Base-by-base conservation (phyloP, 2,888 invertebrate genomes). In the Heliconius ismenius region DNA sequence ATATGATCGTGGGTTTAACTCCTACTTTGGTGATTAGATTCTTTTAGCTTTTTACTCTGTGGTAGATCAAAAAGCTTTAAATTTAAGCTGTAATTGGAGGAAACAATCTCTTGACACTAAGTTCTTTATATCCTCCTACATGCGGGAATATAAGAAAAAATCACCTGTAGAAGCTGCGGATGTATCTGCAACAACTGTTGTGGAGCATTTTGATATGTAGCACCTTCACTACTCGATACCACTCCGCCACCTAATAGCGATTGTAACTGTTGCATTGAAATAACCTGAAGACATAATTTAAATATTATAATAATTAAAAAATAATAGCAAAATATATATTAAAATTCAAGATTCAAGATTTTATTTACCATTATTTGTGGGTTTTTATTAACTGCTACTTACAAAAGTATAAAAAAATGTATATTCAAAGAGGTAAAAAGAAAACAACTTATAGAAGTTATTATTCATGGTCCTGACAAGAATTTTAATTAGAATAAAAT, bases 181-280 rank as follows among this genome's bases (percentile, higher is more conserved):
- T 94, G 94, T 83, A 94, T 91, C 78, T 94, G 94, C 77, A 94
- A 76, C 58, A 94, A 81, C 78, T 94, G 94, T 70, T 91, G 94
- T n/a, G 91, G 92, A 13, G 90, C 76, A 78, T 89, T 91, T 83
- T 95, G 95, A 83, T 95, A 95, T 1, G 89, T 84, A 76, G 89
- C 83, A 49, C 90, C 89, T 76, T 93, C 93, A 13, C 92, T 92
- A 0, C 89, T 84, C 1, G 83, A 81, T 21, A 93, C 94, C 18
- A 92, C 94, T 2, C 95, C 94, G 11, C 95, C 92, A 13, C 94
- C 95, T 9, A 94, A 84, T 76, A 95, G 84, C 75, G 95, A 95
- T 83, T 95, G 95, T 79, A 95, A 91, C 76, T 95, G 94, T 83
- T 95, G 95, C 90, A 95, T 95, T 1, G 95, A 95, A 85, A 94